Evolutionary conservation across 2,113 vertebrate species (phyloP), one percentile per base, ranked within the genome.

Genomic region (Poicephalus gulielmi): DNA sequence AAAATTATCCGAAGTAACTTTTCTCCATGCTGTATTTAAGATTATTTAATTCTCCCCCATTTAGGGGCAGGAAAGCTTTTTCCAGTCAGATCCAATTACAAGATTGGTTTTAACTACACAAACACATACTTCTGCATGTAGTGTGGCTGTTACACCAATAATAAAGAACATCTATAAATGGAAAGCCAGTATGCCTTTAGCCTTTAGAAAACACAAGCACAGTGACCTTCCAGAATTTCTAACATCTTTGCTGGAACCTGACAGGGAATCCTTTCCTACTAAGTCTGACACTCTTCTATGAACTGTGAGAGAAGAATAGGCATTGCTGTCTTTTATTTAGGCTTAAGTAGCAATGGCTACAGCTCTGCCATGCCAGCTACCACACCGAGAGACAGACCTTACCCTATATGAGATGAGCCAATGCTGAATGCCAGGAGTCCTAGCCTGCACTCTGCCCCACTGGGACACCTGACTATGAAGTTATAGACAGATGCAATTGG

Each of bases 401-500:
- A 30, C 5, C 27, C 25, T 41, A 1, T 1, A 10, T 5, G 2
- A 41, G 30, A 60, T 6, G 19, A 81, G 77, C 5, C 59, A 74
- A 15, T 0, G 2, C 22, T 15, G 35, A 75, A 62, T 11, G 3
- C 10, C 64, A n/a, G 55, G 7, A 91, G 23, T 35, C 16, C 1
- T 1, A 60, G 19, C 20, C 33, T 35, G 11, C 0, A 0, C 13
- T 64, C 1, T 1, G 49, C 11, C 30, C 23, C 74, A 24, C 0
- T 5, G 23, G 13, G 23, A 30, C 41, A 78, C 8, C n/a, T 3
- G 0, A 13, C 30, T 22, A 17, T 0, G 0, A 43, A 4, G 13
- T 23, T 62, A 79, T 13, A 6, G 22, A 64, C 30, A 74, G 49
- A 52, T 11, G 7, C 52, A 53, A 39, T 2, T 39, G 15, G 18